Evolutionary conservation across 2,888 invertebrate species (phyloP).

Genomic region (Calliphora vomitoria): DNA sequence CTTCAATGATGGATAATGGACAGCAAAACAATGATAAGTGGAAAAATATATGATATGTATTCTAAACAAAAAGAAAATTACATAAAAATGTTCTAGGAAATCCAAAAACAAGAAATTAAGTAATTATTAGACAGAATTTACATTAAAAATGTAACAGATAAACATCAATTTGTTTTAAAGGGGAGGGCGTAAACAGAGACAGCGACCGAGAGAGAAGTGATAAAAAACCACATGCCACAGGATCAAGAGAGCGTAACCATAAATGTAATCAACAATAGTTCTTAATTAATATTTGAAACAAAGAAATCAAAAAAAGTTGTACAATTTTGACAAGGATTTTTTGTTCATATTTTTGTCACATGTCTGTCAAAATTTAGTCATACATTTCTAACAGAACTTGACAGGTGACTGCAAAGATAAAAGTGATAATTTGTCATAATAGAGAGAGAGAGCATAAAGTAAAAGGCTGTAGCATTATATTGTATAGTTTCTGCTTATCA

Average conservation of each 20-base stretch:
- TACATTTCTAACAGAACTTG: conserved; percentile 2
- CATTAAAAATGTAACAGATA: neutral
- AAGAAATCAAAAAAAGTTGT: conserved; percentile 17
- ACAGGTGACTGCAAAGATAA: conserved; percentile 48
- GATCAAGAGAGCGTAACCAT: conserved; percentile 34
- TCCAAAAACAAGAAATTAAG: conserved; percentile 22
- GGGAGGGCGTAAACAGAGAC: neutral
- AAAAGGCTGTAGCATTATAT: neutral
- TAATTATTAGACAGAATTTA: conserved; percentile 32
- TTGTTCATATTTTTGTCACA: conserved; percentile 55
- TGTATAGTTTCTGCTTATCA: neutral
- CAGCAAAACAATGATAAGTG: conserved; percentile 33
- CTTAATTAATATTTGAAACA: conserved; percentile 16
- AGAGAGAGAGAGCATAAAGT: neutral
- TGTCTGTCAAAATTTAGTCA: conserved; percentile 67
- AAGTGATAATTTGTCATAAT: conserved; percentile 57
- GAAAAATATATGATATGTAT: conserved; percentile 22
- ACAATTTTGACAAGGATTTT: neutral
- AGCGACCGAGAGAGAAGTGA: neutral
- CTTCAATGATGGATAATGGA: conserved; percentile 41
- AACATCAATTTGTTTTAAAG: neutral
- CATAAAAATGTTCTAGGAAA: conserved; percentile 46
- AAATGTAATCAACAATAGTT: neutral
- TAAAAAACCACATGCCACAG: conserved; percentile 7
- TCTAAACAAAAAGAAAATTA: neutral